Evolutionary conservation across 2,888 invertebrate genomes (phyloP), one percentile per base, ranked within the genome.

Genomic region (Thereva unica): DNA sequence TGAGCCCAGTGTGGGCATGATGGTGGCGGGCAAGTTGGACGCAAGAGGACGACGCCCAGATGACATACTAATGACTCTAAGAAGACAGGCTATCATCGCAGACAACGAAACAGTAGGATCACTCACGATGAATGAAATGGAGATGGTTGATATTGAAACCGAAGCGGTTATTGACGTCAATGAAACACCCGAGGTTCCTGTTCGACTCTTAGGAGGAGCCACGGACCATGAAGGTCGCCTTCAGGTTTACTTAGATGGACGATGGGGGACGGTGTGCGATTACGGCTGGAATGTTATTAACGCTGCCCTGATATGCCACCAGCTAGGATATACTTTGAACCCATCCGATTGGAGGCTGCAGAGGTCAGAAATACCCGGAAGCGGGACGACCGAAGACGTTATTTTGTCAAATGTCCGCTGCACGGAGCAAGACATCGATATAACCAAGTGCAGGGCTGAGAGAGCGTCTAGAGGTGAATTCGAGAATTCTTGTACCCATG

Each of bases 251-350:
- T 83, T 97, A 6, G 87, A 91, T 68, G 90, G 90, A 0, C 88
- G 89, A 77, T 98, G 98, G 98, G 98, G 98, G 42, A 97, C 97
- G 0, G 93, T 99, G 0, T 99, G 99, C 78, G 93, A 93, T 80
- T 94, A 98, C 77, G 93, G 92, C 53, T 99, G 98, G 97, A 95
- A 90, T 52, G 89, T 93, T 23, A 84, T 88, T 50, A 91, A 95
- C 76, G 96, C 99, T 0, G 93, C 96, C 0, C 82, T 98, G 55
- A 95, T 93, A 1, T 99, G 99, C 76, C 92, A 97, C 79, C 97
- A 98, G 80, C 82, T 99, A 70, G 98, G 98, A 0, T 84, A 94
- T 69, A 92, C 92, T 0, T 84, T 97, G 10, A 96, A 98, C 79
- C 95, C 96, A 0, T 87, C 91, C 71, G 93, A 95, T 79, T 96